Base-by-base conservation (phyloP, 2,888 invertebrate genomes). In the Thysanoteuthis rhombus region DNA sequence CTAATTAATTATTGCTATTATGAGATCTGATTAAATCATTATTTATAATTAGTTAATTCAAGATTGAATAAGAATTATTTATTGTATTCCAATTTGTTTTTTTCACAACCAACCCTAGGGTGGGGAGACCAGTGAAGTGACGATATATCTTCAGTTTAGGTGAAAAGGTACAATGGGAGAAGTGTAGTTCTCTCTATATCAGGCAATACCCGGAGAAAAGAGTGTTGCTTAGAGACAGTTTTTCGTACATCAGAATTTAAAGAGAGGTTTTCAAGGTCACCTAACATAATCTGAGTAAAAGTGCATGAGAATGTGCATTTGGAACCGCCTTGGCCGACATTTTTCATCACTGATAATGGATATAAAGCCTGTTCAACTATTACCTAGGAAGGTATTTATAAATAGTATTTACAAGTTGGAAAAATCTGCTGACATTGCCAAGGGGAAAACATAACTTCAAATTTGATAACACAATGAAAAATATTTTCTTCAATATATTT, bases 41-140 rank as follows among this genome's bases (percentile, higher is more conserved):
- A 75, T 75, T 75, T 75, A 75, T 75, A 75, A 75, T 75, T 75
- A 75, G 75, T 75, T 75, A 75, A 75, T 75, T 75, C 75, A 75
- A 75, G 75, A 75, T 75, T 75, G 75, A 75, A n/a, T 75, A 75
- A 75, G n/a, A n/a, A 75, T 75, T 75, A 75, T 75, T n/a, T n/a
- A 75, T 75, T n/a, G 75, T n/a, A 75, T 75, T 75, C 16, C 10
- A n/a, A 75, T n/a, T n/a, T n/a, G n/a, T 75, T 75, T n/a, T n/a
- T n/a, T 16, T 32, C 8, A n/a, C 32, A 32, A 5, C 2, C 8
- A 32, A 8, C 75, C 32, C 10, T 1, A 32, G 32, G 19, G 32
- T 12, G 10, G 10, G n/a, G 75, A 12, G n/a, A n/a, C 32, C 8
- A 32, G 12, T 10, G n/a, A 32, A 75, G 75, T 10, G 32, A 75